Evolutionary conservation across 2,888 invertebrate genomes (phyloP).

Genomic region (Terebella lapidaria): DNA sequence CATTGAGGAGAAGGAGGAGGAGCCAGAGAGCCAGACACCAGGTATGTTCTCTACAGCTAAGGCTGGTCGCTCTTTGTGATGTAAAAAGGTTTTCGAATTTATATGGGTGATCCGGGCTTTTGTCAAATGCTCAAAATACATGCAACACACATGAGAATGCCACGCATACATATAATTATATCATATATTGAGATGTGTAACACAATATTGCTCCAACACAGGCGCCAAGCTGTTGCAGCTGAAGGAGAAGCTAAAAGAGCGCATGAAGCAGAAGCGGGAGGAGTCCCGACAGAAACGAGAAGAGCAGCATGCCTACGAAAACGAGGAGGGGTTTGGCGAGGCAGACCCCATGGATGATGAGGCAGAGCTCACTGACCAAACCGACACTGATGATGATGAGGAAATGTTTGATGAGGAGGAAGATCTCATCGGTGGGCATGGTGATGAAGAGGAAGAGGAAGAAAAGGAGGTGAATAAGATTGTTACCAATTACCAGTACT

Average conservation of each 20-base stretch:
- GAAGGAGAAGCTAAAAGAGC: constrained; percentile 65
- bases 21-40: constrained; percentile 29
- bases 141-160: too few relatives aligned
- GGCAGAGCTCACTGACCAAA: constrained; percentile 51
- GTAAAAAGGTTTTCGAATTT: too few relatives aligned
- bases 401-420: constrained; percentile 20
- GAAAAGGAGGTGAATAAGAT: constrained; percentile 20
- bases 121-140: too few relatives aligned
- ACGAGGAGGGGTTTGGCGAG: constrained; percentile 42
- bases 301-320: constrained; percentile 45
- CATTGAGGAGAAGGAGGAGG: constrained; percentile 30
- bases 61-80: too few relatives aligned
- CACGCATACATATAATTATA: too few relatives aligned
- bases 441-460: constrained; percentile 8
- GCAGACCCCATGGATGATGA: constrained; percentile 53
- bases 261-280: constrained; percentile 68
- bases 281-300: constrained; percentile 67
- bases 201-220: too few relatives aligned
- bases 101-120: too few relatives aligned
- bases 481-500: constrained; percentile 10
- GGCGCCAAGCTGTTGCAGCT: constrained; percentile 69
- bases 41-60: too few relatives aligned
- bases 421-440: constrained; percentile 1
- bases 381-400: constrained; percentile 48
- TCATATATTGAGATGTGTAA: too few relatives aligned